Percentiles rank a stretch among this genome's conserved stretches.
Conservation (phyloP, 1,140 invertebrate genomes). For the Xylocopa sonorina region DNA sequence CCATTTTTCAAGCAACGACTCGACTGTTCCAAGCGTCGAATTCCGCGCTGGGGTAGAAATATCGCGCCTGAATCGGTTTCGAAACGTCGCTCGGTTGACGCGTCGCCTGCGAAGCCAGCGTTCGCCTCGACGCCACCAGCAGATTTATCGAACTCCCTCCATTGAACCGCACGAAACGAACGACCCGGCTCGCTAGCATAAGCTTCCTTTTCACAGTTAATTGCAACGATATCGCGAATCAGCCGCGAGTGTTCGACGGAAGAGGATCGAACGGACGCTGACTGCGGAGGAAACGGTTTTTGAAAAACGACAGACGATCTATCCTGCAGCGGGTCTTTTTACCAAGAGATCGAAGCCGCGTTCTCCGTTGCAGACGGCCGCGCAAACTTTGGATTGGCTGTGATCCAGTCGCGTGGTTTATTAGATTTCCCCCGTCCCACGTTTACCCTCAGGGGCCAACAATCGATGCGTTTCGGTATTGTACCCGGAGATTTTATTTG, state of each 20-base stretch:
- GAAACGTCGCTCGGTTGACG: background rate
- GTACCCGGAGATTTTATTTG: conserved; percentile 49
- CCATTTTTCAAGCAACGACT: conserved; percentile 34
- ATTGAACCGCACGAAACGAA: background rate
- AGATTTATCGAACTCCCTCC: background rate
- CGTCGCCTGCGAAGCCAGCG: background rate
- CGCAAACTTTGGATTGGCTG: conserved; percentile 70
- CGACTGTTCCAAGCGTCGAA: conserved; percentile 18
- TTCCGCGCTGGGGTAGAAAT: conserved; percentile 18
- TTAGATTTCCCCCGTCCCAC: conserved; percentile 67
- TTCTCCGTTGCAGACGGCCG: conserved; percentile 25
- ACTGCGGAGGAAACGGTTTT: background rate
- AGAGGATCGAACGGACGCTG: background rate
- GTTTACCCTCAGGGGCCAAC: too few species aligned
- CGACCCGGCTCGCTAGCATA: too few species aligned
- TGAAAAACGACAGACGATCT: conserved; percentile 41
- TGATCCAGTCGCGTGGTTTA: conserved; percentile 72
- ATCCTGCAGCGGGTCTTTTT: conserved; percentile 28
- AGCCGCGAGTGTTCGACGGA: too few species aligned
- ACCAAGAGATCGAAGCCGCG: conserved; percentile 56
- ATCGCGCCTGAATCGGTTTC: conserved; percentile 3
- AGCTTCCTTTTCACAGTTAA: background rate
- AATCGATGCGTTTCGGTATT: conserved; percentile 69
- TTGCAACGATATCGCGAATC: conserved; percentile 2
- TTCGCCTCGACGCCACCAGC: background rate